These are phyloP conservation scores for Caenorhabditis virilis DNA, from an alignment of 2,888 invertebrate genomes.

Conservation along the genomic window DNA sequence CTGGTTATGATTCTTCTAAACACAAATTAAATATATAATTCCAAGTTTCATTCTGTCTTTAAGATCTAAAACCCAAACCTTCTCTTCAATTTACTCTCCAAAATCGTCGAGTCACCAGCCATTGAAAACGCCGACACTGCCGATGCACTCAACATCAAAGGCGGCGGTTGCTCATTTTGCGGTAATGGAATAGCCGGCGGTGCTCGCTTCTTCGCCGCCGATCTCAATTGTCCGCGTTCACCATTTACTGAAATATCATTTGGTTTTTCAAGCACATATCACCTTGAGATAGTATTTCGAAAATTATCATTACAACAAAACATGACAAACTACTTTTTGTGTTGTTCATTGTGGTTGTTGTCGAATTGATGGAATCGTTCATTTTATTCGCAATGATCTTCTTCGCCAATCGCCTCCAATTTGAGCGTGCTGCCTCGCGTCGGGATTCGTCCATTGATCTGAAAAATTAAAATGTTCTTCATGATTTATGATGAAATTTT, in stretches of 20 bases:
- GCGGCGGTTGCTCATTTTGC: conserved; percentile 19
- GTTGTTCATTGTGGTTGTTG: conserved; percentile 17
- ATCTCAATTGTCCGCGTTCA: conserved; percentile 28
- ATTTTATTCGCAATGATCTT: conserved; percentile 16
- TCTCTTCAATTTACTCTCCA: conserved; percentile 53
- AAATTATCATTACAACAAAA: no score
- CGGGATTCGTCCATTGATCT: conserved; percentile 28
- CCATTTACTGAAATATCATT: conserved; percentile 1
- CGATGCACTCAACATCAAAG: conserved; percentile 44
- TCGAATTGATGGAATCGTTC: no score
- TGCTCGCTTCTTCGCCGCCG: conserved; percentile 7
- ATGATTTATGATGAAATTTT: not conserved
- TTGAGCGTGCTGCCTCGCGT: conserved; percentile 36
- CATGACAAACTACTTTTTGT: conserved; percentile 1
- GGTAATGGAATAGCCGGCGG: conserved; percentile 18
- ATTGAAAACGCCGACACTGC: conserved; percentile 40
- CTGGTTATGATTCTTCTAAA: no score
- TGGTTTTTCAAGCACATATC: not conserved
- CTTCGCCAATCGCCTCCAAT: conserved; percentile 57
- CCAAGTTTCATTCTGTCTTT: no score
- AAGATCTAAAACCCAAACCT: conserved; percentile 28
- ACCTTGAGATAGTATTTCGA: no score
- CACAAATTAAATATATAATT: no score
- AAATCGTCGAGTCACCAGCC: conserved; percentile 28
- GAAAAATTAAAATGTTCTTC: conserved; percentile 1